A percentile compares a stretch with the other conserved stretches of the same genome.
Evolutionary conservation across 2,888 invertebrate species (phyloP).

Genomic region (Drosophila glabriapex): DNA sequence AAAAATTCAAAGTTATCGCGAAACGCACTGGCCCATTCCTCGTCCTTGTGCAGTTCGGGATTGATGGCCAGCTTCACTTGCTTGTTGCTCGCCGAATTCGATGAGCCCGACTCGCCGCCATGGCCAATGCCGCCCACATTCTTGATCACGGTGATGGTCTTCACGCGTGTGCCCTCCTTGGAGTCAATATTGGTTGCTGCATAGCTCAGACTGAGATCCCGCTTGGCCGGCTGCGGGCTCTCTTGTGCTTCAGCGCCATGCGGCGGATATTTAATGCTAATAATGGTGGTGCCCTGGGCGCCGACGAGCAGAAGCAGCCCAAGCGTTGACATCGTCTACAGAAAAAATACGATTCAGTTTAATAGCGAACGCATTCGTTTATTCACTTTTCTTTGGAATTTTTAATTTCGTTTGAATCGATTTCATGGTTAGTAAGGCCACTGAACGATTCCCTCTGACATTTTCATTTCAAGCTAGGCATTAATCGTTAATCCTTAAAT

Average conservation of each 20-base stretch:
- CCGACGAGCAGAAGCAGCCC: constrained; percentile 68
- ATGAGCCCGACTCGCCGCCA: constrained; percentile 44
- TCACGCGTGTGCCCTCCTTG: constrained; percentile 84
- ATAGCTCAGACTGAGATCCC: constrained; percentile 85
- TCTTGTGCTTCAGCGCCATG: constrained; percentile 33
- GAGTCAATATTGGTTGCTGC: constrained; percentile 85
- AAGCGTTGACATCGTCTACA: constrained; percentile 61
- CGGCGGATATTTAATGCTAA: constrained; percentile 75
- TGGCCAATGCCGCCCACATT: constrained; percentile 77
- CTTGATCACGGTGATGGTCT: constrained; percentile 85
- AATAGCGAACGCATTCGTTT: background rate
- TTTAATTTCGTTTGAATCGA: constrained; percentile 4
- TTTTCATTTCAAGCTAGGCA: too few relatives aligned
- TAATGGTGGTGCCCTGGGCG: constrained; percentile 75
- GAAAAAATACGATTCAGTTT: constrained; percentile 11
- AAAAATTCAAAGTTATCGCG: constrained; percentile 84
- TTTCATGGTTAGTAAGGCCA: constrained; percentile 72
- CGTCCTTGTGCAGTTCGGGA: constrained; percentile 80
- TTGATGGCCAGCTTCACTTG: constrained; percentile 79
- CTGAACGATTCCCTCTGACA: constrained; percentile 10
- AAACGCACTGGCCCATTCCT: constrained; percentile 83
- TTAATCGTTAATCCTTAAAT: background rate
- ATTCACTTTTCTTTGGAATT: background rate
- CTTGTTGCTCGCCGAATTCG: constrained; percentile 36
- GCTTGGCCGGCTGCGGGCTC: constrained; percentile 73